A percentile compares a stretch with the other conserved stretches of the same genome.
These are phyloP conservation scores for Labeo catla DNA, from an alignment of 2,113 vertebrate species.

Conservation along the genomic window DNA sequence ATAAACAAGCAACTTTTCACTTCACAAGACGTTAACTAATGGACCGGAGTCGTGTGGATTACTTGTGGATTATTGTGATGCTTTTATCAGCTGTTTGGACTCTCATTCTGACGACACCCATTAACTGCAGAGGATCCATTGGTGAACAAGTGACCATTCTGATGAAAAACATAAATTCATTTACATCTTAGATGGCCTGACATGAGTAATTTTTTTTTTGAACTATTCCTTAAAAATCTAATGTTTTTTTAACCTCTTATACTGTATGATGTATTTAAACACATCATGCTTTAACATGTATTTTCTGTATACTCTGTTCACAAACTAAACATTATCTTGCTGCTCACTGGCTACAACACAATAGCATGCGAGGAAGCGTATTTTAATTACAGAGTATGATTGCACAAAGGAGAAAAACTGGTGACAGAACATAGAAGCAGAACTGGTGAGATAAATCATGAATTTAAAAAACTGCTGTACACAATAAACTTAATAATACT, in stretches of 20 bases:
- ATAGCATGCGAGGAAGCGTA: not conserved
- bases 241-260: too few species aligned
- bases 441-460: not conserved
- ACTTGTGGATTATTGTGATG: too few species aligned
- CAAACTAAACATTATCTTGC: not conserved
- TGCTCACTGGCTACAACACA: not conserved
- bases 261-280: not conserved
- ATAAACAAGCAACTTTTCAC: too few species aligned
- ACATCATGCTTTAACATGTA: not conserved
- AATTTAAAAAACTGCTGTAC: not conserved
- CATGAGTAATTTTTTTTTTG: too few species aligned
- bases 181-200: too few species aligned
- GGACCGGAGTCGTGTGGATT: too few species aligned
- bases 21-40: too few species aligned
- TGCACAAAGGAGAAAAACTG: not conserved
- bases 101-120: too few species aligned
- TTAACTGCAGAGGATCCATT: too few species aligned
- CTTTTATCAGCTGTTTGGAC: too few species aligned
- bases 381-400: not conserved
- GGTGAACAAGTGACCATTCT: too few species aligned
- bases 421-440: not conserved
- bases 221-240: not conserved
- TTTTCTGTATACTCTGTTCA: not conserved
- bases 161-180: too few species aligned
- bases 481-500: not conserved